phyloP scores from a whole-genome alignment of 2,888 invertebrate genomes.

The Eueremaeus valkanovi region DNA sequence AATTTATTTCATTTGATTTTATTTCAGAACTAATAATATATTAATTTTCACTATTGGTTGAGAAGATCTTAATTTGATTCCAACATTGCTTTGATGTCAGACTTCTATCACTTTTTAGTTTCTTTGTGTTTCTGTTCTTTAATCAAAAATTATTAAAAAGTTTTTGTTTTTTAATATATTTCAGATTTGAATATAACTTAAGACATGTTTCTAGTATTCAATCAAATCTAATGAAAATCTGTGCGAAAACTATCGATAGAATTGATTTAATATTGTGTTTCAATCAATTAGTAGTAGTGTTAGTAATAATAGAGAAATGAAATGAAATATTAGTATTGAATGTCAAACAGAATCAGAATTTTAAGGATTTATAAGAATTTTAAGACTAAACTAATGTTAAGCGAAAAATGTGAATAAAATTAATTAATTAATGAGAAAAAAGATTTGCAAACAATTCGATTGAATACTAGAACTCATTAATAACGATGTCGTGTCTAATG shows the following conservation, averaged over 20 bases:
- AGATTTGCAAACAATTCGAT: background rate
- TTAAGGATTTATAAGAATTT: background rate
- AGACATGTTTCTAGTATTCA: background rate
- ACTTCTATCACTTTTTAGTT: background rate
- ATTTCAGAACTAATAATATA: background rate
- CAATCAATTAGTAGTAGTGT: too few relatives aligned
- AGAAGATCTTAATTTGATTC: background rate
- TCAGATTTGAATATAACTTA: too few relatives aligned
- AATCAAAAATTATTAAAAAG: background rate
- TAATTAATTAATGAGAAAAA: too few relatives aligned
- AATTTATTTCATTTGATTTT: background rate
- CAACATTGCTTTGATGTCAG: background rate
- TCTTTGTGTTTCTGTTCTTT: background rate
- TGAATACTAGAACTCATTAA: constrained; percentile 4
- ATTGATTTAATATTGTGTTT: too few relatives aligned
- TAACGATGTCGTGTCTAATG: background rate
- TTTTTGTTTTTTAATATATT: background rate
- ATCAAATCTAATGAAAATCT: background rate
- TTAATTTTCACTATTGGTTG: background rate
- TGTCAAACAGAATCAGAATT: too few relatives aligned
- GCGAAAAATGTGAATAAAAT: background rate
- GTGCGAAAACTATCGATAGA: background rate
- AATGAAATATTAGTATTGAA: too few relatives aligned
- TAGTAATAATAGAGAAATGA: background rate
- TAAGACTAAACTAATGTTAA: background rate